A percentile compares a stretch with the other conserved stretches of the same genome.
Evolutionary conservation across 2,888 invertebrate species (phyloP).

Genomic region (Stenodera caucasica): DNA sequence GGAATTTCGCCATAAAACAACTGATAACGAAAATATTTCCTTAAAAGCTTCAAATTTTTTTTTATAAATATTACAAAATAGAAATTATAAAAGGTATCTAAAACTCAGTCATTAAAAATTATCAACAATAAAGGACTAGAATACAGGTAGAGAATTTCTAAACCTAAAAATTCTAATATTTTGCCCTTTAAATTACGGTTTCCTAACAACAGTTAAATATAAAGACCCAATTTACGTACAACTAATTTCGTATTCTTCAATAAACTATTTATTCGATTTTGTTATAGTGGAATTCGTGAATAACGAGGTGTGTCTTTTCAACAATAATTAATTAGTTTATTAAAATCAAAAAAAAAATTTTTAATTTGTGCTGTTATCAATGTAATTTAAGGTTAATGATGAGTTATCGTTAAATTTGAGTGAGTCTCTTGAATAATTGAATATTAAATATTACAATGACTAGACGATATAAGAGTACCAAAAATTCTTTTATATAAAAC

Average conservation of each 20-base stretch:
- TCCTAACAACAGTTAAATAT: neutral
- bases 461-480: neutral
- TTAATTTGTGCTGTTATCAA: too few species aligned
- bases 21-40: neutral
- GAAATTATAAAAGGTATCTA: too few species aligned
- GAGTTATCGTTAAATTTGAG: too few species aligned
- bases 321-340: neutral
- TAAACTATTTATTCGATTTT: neutral
- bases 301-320: neutral
- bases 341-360: too few species aligned
- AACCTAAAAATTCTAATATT: too few species aligned
- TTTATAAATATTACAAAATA: neutral
- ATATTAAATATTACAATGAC: too few species aligned
- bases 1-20: neutral
- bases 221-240: neutral
- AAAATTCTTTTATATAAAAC: neutral
- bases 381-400: too few species aligned
- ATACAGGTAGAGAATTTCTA: neutral
- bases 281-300: neutral
- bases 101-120: too few species aligned
- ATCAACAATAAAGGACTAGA: neutral
- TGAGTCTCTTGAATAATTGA: too few species aligned
- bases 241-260: neutral
- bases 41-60: neutral
- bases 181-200: too few species aligned